phyloP scores from a whole-genome alignment of 2,113 vertebrate genomes.

The Rhizomys pruinosus region DNA sequence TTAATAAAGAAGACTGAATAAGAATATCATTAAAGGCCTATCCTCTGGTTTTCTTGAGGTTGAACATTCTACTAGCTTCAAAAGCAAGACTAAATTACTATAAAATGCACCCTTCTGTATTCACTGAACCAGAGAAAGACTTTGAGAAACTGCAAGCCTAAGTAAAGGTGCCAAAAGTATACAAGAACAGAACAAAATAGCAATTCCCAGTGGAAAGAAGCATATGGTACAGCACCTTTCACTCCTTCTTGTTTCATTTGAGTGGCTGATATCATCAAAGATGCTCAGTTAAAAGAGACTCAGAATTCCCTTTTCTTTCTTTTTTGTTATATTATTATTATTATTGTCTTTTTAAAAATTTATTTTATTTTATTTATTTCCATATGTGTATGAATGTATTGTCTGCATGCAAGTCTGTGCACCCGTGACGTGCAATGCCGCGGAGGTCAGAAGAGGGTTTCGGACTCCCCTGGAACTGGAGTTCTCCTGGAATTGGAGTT shows the following conservation, averaged over 20 bases:
- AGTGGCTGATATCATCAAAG: background rate
- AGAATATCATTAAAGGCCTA: background rate
- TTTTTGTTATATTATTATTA: too few relatives aligned
- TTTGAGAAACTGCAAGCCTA: background rate
- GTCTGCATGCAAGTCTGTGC: too few relatives aligned
- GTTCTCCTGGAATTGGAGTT: too few relatives aligned
- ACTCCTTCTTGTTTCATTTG: conserved; percentile 13
- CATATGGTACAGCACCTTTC: background rate
- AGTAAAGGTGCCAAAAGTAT: background rate
- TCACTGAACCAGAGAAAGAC: conserved; percentile 18
- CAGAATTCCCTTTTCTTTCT: background rate
- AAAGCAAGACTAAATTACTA: background rate
- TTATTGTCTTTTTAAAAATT: too few relatives aligned
- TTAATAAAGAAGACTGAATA: background rate
- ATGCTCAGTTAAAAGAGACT: background rate
- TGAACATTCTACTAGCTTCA: background rate
- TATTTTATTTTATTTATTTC: too few relatives aligned
- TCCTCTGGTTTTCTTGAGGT: background rate
- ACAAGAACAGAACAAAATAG: background rate
- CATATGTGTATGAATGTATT: too few relatives aligned
- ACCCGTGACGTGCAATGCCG: too few relatives aligned
- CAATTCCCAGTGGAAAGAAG: background rate
- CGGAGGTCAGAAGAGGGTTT: too few relatives aligned
- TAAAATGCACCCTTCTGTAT: background rate
- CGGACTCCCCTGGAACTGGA: too few relatives aligned